Evolutionary conservation across 1,140 invertebrate genomes (phyloP).

Genomic region (Papilio dardanus): DNA sequence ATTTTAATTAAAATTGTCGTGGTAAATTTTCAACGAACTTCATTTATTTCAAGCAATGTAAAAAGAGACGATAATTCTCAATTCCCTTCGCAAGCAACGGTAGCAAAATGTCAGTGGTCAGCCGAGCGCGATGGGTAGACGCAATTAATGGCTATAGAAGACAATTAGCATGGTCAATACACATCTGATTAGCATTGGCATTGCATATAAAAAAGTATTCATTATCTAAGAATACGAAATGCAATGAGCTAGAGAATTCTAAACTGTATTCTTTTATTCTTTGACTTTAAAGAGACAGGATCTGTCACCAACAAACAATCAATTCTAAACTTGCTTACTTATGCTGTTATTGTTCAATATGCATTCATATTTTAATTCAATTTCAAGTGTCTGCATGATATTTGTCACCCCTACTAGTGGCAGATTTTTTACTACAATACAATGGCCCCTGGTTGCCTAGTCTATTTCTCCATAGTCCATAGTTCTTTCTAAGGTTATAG

Average conservation of each 20-base stretch:
- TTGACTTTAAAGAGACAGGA: neutral
- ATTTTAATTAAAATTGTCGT: too few species aligned
- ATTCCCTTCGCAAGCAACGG: neutral
- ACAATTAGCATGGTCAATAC: conserved; percentile 10
- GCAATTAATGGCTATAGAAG: conserved; percentile 6
- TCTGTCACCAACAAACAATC: neutral
- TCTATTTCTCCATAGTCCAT: too few species aligned
- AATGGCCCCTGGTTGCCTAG: too few species aligned
- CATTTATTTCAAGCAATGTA: too few species aligned
- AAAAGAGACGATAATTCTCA: neutral
- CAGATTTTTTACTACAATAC: too few species aligned
- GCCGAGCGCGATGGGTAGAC: neutral
- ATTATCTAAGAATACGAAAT: conserved; percentile 10
- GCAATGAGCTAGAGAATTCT: neutral
- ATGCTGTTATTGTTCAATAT: too few species aligned
- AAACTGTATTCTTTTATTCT: neutral
- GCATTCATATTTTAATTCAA: too few species aligned
- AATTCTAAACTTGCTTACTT: neutral
- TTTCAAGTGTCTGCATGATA: too few species aligned
- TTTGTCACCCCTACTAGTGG: too few species aligned
- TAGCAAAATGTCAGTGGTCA: conserved; percentile 10
- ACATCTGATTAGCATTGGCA: conserved; percentile 25
- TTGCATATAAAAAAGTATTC: neutral
- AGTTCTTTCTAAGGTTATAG: too few species aligned
- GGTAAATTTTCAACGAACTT: too few species aligned